Base-by-base conservation (phyloP, 1,140 invertebrate species). In the Parapsyche elsis region DNA sequence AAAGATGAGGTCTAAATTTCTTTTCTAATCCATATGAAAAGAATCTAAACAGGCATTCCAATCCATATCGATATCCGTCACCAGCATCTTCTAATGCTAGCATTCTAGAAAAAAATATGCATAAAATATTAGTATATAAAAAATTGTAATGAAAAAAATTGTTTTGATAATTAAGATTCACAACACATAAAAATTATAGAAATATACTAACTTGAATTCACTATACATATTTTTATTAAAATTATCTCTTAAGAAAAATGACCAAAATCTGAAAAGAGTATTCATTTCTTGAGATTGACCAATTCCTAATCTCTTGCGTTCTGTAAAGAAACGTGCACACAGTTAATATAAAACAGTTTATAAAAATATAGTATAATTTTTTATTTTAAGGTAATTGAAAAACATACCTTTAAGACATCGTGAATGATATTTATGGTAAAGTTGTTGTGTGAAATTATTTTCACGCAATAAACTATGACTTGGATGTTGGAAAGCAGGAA, bases 181-280 rank as follows among this genome's bases (percentile, higher is more conserved):
- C 10, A 61, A 12, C 9, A 19, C 30, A 71, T 71, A 16, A 44
- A 46, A 5, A 24, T 38, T 5, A 5, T 38, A 46, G 21, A 46
- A 75, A 26, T 24, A 57, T 23, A 23, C 71, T 24, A 84, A 88
- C 84, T 90, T 94, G 88, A 99, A 99, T 88, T 99, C 98, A 82
- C 95, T 94, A 87, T 99, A 99, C 98, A 99, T 99, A 84, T 95
- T 98, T 84, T 95, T 93, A 89, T 99, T 99, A 89, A 99, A 99
- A 88, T 99, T 98, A 86, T 99, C 97, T 74, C 98, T 90, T 59
- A 99, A 91, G 90, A 99, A 99, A 92, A 99, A 99, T 23, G 98
- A 99, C 98, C 98, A 99, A 90, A 99, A 99, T 79, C 98, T 91
- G 90, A 97, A 99, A 0, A 99, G 90, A 0, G 97, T 99, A 87